Evolutionary conservation across 1,140 invertebrate species (phyloP).

Genomic region (Goniozus legneri): DNA sequence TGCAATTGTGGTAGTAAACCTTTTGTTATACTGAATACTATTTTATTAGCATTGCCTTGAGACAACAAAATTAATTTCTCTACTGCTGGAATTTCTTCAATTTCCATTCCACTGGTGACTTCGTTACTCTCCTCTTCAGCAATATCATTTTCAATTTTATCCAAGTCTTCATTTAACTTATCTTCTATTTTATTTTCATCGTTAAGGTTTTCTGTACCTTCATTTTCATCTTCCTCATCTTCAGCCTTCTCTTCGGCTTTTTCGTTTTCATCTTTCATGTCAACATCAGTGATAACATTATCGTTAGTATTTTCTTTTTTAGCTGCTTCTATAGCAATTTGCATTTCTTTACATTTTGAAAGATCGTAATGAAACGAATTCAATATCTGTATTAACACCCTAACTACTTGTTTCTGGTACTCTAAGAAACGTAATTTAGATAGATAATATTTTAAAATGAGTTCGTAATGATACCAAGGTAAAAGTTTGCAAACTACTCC

Average conservation of each 20-base stretch:
- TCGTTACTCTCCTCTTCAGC: conserved; percentile 25
- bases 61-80: conserved; percentile 61
- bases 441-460: conserved; percentile 77
- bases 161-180: conserved; percentile 36
- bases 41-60: conserved; percentile 68
- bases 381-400: conserved; percentile 78
- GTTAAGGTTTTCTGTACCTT: conserved; percentile 32
- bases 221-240: conserved; percentile 28
- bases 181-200: conserved; percentile 36
- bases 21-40: conserved; percentile 59
- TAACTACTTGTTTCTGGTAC: conserved; percentile 78
- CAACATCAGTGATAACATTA: neutral
- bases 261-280: conserved; percentile 1
- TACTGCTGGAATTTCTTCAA: conserved; percentile 45
- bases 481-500: conserved; percentile 71
- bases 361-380: conserved; percentile 94
- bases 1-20: conserved; percentile 65
- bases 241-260: neutral
- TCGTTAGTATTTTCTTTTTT: conserved; percentile 35
- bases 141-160: conserved; percentile 21
- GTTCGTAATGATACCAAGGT: conserved; percentile 84
- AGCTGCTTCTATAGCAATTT: conserved; percentile 14
- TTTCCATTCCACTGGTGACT: conserved; percentile 15
- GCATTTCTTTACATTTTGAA: conserved; percentile 50
- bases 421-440: conserved; percentile 67